A percentile compares a stretch with the other conserved stretches of the same genome.
These are phyloP conservation scores for Bimastos eiseni DNA, from an alignment of 2,888 invertebrate genomes.

Conservation along the genomic window DNA sequence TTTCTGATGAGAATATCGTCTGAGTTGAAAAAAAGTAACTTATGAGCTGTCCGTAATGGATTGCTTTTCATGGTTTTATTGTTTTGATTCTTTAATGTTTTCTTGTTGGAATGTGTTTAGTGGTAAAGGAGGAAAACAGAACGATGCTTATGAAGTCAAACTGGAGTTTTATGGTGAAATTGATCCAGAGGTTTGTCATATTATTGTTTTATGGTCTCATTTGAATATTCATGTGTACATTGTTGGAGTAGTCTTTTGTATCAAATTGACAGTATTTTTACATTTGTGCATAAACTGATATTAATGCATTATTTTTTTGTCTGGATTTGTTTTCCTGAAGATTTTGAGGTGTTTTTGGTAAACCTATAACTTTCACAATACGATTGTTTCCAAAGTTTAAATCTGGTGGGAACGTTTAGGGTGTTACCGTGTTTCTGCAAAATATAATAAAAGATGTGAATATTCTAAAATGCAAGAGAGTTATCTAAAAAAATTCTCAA, in stretches of 20 bases:
- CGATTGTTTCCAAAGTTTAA: too few species aligned
- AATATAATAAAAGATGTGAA: too few species aligned
- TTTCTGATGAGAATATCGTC: not conserved
- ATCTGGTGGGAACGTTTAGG: too few species aligned
- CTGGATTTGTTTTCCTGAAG: too few species aligned
- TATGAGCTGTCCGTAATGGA: not conserved
- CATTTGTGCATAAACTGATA: too few species aligned
- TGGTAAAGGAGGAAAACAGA: conserved; percentile 81
- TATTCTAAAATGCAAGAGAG: too few species aligned
- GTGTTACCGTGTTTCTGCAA: too few species aligned
- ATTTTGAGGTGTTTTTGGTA: not conserved
- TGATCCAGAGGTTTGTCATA: conserved; percentile 63
- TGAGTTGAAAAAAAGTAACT: not conserved
- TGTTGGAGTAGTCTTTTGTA: not conserved
- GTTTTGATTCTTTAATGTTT: not conserved
- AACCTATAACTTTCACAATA: not conserved
- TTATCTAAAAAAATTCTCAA: too few species aligned
- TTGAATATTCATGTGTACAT: not conserved
- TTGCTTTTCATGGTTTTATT: not conserved
- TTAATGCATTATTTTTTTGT: too few species aligned
- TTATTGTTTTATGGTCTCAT: not conserved
- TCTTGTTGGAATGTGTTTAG: conserved; percentile 49
- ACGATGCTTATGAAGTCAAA: conserved; percentile 83
- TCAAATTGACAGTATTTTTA: not conserved
- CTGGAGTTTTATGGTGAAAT: conserved; percentile 82